These are phyloP conservation scores for Xyliphius kryptos DNA, from an alignment of 2,113 vertebrate genomes.

Conservation along the genomic window DNA sequence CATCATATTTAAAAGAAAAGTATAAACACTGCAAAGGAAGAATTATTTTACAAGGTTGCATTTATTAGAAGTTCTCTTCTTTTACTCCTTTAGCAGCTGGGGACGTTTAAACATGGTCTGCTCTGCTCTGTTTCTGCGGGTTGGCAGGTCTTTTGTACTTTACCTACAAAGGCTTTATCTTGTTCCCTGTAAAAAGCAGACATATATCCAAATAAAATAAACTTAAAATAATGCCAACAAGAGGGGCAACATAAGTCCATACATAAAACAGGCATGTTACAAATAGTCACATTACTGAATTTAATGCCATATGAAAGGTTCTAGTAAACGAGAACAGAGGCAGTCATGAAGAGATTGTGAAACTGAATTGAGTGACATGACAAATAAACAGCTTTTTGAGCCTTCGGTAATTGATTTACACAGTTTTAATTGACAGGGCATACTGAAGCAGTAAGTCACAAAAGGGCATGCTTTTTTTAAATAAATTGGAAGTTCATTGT, in stretches of 20 bases:
- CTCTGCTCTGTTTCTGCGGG: not conserved
- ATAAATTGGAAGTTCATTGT: no score
- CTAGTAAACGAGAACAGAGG: no score
- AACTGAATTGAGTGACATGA: no score
- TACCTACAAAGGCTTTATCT: slow-evolving; percentile 3
- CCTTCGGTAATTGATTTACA: no score
- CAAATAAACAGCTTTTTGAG: no score
- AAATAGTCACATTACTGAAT: no score
- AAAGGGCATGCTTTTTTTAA: no score
- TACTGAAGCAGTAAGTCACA: no score
- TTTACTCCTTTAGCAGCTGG: slow-evolving; percentile 16
- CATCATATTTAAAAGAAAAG: not conserved
- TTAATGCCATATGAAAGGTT: no score
- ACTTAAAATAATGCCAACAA: not conserved
- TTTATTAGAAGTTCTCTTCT: not conserved
- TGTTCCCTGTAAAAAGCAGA: not conserved
- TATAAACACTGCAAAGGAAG: not conserved
- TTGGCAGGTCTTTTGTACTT: not conserved
- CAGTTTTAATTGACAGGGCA: no score
- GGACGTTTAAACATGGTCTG: slow-evolving; percentile 22
- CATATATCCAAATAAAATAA: not conserved
- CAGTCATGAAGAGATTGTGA: no score
- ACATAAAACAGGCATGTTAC: not conserved
- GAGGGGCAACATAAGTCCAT: no score
- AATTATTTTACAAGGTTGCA: not conserved